phyloP scores from a whole-genome alignment of 2,797 vertebrate genomes.

The Adrianichthys oophorus region DNA sequence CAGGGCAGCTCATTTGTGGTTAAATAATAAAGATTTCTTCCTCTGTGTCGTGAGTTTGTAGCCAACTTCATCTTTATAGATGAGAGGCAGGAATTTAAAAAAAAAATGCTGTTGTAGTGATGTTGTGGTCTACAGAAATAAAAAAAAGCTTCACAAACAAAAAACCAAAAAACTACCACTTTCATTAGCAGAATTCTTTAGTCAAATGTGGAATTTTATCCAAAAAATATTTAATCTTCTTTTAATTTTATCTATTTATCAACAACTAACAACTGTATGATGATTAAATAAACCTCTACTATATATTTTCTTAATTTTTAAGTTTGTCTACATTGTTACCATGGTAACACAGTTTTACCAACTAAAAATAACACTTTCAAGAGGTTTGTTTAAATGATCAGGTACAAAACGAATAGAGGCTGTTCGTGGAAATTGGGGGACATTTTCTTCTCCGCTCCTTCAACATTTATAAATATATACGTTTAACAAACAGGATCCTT shows the following conservation, averaged over 20 bases:
- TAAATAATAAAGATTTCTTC: conserved; percentile 8
- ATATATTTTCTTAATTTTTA: background rate
- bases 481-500: too few species aligned
- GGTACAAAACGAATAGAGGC: background rate
- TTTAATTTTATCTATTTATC: too few species aligned
- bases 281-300: background rate
- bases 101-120: too few species aligned
- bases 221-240: too few species aligned
- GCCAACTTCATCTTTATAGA: conserved; percentile 4
- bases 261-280: too few species aligned
- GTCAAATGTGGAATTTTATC: too few species aligned
- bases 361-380: background rate
- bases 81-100: too few species aligned
- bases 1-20: conserved; percentile 21
- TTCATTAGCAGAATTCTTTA: too few species aligned
- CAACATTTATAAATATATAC: too few species aligned
- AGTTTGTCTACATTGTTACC: background rate
- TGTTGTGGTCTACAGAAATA: too few species aligned
- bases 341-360: background rate
- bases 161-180: background rate
- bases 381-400: background rate
- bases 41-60: conserved; percentile 8
- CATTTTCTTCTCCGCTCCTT: too few species aligned
- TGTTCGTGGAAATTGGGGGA: background rate
- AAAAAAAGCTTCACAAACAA: too few species aligned